Evolutionary conservation across 1,140 invertebrate species (phyloP).

Genomic region (Temnothorax longispinosus): DNA sequence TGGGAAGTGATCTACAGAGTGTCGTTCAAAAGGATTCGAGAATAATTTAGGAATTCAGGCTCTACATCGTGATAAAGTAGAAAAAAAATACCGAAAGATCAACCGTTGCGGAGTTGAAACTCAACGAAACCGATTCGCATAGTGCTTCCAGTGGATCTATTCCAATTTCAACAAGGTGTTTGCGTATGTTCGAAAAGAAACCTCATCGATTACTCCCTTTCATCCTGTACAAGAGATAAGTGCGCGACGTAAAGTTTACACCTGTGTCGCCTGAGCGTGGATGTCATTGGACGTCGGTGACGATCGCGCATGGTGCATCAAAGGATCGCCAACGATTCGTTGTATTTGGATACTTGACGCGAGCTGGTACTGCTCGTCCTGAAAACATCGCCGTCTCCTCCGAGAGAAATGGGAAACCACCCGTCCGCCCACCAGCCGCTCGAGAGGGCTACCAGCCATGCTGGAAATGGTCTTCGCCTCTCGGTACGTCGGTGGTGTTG

Average conservation of each 20-base stretch:
- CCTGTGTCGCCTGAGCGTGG: constrained; percentile 19
- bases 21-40: background rate
- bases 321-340: constrained; percentile 68
- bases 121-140: background rate
- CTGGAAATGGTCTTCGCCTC: constrained; percentile 83
- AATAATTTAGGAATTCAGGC: constrained; percentile 18
- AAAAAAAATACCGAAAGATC: background rate
- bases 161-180: background rate
- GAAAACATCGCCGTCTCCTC: constrained; percentile 76
- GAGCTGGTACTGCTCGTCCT: constrained; percentile 73
- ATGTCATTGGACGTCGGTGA: constrained; percentile 11
- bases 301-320: constrained; percentile 59
- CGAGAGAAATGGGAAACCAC: constrained; percentile 88
- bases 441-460: constrained; percentile 85
- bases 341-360: constrained; percentile 75
- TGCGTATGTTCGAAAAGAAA: background rate
- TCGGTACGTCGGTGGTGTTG: constrained; percentile 80
- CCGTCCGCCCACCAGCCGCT: constrained; percentile 90
- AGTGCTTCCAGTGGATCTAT: background rate
- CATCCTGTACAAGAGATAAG: background rate
- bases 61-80: background rate
- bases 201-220: constrained; percentile 5
- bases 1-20: background rate
- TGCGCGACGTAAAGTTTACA: constrained; percentile 32
- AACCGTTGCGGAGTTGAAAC: background rate